phyloP scores from a whole-genome alignment of 2,797 vertebrate genomes.

The Poecilia wingei region DNA sequence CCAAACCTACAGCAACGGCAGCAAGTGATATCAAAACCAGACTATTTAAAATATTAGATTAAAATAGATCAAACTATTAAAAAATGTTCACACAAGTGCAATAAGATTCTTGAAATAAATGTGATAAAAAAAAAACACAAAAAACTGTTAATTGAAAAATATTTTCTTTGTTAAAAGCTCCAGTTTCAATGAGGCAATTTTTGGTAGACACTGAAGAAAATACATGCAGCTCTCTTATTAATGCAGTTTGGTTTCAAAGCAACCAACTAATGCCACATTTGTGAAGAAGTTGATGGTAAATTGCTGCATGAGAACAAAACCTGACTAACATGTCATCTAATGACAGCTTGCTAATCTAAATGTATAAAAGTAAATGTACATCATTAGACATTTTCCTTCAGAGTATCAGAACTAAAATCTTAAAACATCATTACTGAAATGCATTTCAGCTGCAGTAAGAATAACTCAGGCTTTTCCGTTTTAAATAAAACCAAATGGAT shows the following conservation, averaged over 20 bases:
- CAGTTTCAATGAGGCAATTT: neutral
- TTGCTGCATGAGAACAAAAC: neutral
- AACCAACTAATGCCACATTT: neutral
- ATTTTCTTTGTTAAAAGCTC: neutral
- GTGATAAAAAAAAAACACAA: neutral
- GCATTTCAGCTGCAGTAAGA: neutral
- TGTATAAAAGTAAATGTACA: neutral
- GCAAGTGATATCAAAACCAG: neutral
- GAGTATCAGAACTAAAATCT: neutral
- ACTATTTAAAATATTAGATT: neutral
- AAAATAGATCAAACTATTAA: neutral
- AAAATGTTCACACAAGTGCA: neutral
- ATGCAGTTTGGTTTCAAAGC: neutral
- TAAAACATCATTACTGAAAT: neutral
- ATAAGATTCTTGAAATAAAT: neutral
- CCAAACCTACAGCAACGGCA: neutral
- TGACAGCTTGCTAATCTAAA: neutral
- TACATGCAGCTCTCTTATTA: neutral
- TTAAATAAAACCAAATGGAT: neutral
- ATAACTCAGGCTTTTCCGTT: neutral
- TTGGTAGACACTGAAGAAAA: neutral
- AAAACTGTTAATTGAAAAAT: neutral
- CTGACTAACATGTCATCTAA: neutral
- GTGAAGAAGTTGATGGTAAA: neutral
- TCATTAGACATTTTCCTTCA: neutral